Percentiles rank a stretch among this genome's conserved stretches.
phyloP scores from a whole-genome alignment of 2,888 invertebrate species.

The Heliconius ismenius region DNA sequence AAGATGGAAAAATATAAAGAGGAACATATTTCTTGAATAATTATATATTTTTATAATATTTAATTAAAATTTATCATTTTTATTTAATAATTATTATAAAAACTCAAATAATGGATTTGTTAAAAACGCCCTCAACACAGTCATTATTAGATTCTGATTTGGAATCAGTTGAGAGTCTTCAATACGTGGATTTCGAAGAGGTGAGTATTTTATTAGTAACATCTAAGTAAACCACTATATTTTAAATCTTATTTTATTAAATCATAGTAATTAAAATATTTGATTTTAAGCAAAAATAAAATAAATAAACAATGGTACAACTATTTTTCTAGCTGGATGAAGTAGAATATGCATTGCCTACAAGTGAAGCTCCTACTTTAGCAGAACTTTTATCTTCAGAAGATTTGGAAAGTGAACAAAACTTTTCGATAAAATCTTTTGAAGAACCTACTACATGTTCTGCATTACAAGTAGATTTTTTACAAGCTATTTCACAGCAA shows the following conservation, averaged over 20 bases:
- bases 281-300: neutral
- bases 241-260: neutral
- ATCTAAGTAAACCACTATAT: neutral
- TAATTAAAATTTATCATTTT: neutral
- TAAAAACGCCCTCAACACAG: constrained; percentile 77
- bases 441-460: constrained; percentile 69
- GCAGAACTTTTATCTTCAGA: constrained; percentile 69
- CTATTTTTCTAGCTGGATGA: constrained; percentile 67
- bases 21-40: neutral
- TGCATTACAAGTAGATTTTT: constrained; percentile 78
- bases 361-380: constrained; percentile 73
- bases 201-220: constrained; percentile 58
- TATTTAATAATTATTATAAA: neutral
- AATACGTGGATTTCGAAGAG: constrained; percentile 87
- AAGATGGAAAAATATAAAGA: neutral
- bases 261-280: too few relatives aligned
- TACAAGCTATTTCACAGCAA: constrained; percentile 95
- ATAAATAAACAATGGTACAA: neutral
- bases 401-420: constrained; percentile 54
- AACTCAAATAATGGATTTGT: constrained; percentile 63
- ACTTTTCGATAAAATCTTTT: constrained; percentile 48
- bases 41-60: constrained; percentile 1
- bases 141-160: constrained; percentile 84
- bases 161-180: constrained; percentile 86
- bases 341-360: constrained; percentile 74